Evolutionary conservation across 1,140 invertebrate species (phyloP).

Genomic region (Caenorhabditis latens): DNA sequence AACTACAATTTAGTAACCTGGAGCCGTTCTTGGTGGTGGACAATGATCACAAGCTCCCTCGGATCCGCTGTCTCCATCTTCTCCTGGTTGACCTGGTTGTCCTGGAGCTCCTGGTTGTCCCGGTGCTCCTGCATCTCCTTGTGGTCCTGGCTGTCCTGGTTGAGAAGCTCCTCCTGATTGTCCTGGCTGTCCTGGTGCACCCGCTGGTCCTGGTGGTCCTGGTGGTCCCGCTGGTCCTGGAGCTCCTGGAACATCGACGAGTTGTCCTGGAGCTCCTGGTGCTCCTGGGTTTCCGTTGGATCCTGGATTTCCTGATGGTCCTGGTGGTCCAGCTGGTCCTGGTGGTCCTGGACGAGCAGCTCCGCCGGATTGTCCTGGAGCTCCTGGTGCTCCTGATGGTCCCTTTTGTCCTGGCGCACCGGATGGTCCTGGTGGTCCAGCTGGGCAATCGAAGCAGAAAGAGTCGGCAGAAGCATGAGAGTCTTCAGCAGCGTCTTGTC

Average conservation of each 20-base stretch:
- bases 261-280: constrained; percentile 67
- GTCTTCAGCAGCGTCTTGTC: constrained; percentile 63
- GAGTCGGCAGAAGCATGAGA: constrained; percentile 54
- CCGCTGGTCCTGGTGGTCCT: constrained; percentile 68
- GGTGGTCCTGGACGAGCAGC: constrained; percentile 68
- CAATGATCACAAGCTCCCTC: constrained; percentile 38
- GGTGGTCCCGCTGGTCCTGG: constrained; percentile 70
- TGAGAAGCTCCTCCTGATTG: constrained; percentile 11
- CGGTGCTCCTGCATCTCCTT: constrained; percentile 42
- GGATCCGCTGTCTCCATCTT: constrained; percentile 1
- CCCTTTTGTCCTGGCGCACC: constrained; percentile 71
- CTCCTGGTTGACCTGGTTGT: background rate
- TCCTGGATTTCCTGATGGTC: constrained; percentile 71
- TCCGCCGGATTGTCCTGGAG: constrained; percentile 73
- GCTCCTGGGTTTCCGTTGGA: constrained; percentile 58
- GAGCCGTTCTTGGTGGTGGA: constrained; percentile 47
- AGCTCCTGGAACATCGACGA: constrained; percentile 71
- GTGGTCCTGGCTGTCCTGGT: constrained; percentile 33
- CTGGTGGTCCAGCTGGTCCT: constrained; percentile 69
- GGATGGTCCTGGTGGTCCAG: constrained; percentile 67
- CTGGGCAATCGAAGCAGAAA: constrained; percentile 72
- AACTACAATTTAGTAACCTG: constrained; percentile 13
- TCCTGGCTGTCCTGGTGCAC: constrained; percentile 65
- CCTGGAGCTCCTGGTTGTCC: constrained; percentile 40
- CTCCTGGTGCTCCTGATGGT: constrained; percentile 65